Conservation (phyloP, 2,113 vertebrate genomes). For the Eira barbara region DNA sequence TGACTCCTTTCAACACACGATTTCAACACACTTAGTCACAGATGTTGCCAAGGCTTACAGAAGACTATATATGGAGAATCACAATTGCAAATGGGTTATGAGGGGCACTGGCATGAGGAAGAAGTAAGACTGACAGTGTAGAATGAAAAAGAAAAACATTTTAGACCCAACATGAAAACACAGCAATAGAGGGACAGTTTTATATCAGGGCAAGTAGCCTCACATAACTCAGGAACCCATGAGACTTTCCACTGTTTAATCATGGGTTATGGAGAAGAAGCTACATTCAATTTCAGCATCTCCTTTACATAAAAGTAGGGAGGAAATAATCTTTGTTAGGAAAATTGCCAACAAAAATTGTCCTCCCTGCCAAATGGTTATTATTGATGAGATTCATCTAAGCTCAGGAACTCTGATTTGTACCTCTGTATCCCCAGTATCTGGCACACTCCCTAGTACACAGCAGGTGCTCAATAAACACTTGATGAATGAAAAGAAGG, state of each 20-base stretch:
- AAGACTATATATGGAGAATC: background rate
- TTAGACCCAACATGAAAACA: background rate
- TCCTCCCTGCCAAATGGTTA: background rate
- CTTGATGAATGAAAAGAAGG: background rate
- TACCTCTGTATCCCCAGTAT: background rate
- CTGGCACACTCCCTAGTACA: background rate
- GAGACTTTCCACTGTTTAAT: background rate
- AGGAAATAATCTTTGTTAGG: background rate
- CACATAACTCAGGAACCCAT: background rate
- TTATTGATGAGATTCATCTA: background rate
- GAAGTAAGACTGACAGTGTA: background rate
- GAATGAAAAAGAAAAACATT: slow-evolving; percentile 1
- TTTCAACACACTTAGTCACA: background rate
- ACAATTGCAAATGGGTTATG: background rate
- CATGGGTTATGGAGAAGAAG: background rate
- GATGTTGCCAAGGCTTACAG: background rate
- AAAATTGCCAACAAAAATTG: background rate
- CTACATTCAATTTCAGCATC: background rate
- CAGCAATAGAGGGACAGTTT: background rate
- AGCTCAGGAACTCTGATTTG: background rate
- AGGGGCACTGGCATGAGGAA: background rate
- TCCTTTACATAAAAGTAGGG: slow-evolving; percentile 1
- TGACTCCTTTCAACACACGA: background rate
- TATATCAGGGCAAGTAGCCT: background rate
- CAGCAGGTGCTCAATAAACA: background rate